phyloP scores from a whole-genome alignment of 92 coral and sea anemone species.

The Scolanthus callimorphus region DNA sequence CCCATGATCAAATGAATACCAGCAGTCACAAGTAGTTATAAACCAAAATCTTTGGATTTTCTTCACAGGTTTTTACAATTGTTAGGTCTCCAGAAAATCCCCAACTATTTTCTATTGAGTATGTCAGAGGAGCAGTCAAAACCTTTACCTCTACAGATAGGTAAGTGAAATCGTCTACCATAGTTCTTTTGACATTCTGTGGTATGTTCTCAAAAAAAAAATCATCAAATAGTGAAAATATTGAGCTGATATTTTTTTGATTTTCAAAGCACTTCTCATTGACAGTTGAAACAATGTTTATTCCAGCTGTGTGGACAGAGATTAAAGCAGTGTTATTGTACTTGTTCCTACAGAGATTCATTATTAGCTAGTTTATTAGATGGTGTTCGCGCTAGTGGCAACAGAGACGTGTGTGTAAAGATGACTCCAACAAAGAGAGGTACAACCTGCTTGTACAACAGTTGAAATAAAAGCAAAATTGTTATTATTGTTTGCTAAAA shows the following conservation, averaged over 20 bases:
- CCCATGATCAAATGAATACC: too few relatives aligned
- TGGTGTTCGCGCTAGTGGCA: slow-evolving; percentile 98
- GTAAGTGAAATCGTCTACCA: slow-evolving; percentile 22
- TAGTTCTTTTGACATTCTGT: too few relatives aligned
- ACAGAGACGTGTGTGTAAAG: slow-evolving; percentile 96
- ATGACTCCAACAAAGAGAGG: slow-evolving; percentile 93
- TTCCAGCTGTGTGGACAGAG: too few relatives aligned
- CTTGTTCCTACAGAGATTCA: slow-evolving; percentile 61
- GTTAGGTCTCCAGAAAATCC: slow-evolving; percentile 80
- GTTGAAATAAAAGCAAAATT: too few relatives aligned
- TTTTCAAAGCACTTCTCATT: background rate
- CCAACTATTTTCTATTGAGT: slow-evolving; percentile 80
- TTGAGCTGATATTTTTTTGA: background rate
- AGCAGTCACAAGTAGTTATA: too few relatives aligned
- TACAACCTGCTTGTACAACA: too few relatives aligned
- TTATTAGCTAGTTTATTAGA: slow-evolving; percentile 88
- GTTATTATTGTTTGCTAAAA: too few relatives aligned
- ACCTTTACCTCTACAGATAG: slow-evolving; percentile 89
- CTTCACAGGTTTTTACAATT: slow-evolving; percentile 79
- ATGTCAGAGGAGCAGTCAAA: slow-evolving; percentile 64
- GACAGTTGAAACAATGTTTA: too few relatives aligned
- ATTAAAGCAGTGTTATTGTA: too few relatives aligned
- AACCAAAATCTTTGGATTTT: background rate
- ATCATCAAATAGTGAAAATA: too few relatives aligned
- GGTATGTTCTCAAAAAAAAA: too few relatives aligned